phyloP scores from a whole-genome alignment of 37 sponge, comb jelly and placozoan genomes.

The Bolinopsis microptera region DNA sequence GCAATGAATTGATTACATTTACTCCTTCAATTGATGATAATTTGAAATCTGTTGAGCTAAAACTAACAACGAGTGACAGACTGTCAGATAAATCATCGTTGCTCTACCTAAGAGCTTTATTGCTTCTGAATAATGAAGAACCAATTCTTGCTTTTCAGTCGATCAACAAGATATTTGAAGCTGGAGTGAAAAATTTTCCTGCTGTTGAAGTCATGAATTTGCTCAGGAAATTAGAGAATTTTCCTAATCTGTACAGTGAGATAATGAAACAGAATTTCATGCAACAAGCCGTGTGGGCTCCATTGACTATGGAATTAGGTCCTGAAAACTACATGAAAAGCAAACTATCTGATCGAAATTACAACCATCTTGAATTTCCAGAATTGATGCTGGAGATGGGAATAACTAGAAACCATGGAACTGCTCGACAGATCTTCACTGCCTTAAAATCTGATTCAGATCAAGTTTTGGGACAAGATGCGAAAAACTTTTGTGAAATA shows the following conservation, averaged over 20 bases:
- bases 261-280: background rate
- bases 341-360: background rate
- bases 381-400: background rate
- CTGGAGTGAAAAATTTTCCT: background rate
- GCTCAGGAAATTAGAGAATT: background rate
- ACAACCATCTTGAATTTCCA: conserved; percentile 11
- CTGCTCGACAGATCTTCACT: background rate
- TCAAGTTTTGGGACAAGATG: background rate
- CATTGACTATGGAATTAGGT: background rate
- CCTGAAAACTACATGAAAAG: background rate
- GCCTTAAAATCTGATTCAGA: background rate
- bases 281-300: conserved; percentile 33
- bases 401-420: conserved; percentile 9
- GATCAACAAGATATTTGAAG: background rate
- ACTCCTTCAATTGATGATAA: background rate
- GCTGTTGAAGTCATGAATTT: background rate
- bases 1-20: background rate
- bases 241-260: background rate
- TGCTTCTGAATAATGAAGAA: background rate
- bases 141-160: background rate
- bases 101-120: background rate
- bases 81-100: background rate
- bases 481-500: conserved; percentile 12
- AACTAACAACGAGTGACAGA: background rate
- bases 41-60: background rate